Evolutionary conservation across 2,113 vertebrate genomes (phyloP), one percentile per base, ranked within the genome.

Genomic region (Rhynchopsitta pachyrhyncha): DNA sequence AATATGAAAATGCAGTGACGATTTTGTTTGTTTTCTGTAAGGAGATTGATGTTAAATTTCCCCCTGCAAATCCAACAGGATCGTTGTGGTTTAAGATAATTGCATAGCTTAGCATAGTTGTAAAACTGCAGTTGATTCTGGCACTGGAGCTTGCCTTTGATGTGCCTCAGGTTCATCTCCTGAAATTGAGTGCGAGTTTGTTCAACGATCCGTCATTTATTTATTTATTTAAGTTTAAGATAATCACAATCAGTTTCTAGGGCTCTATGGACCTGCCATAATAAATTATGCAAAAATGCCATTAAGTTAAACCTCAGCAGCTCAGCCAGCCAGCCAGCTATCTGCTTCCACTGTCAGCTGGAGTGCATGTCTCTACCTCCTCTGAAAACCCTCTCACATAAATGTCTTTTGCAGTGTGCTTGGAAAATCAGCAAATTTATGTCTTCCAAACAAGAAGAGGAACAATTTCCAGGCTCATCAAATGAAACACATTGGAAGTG

Each of bases 191-290:
- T 67, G 69, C n/a, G 67, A 63, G 68, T 90, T 90, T 82, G 76
- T 78, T 53, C 22, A 44, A 49, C 0, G 0, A 57, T 86, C 35
- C 44, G 28, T 83, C 33, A 70, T 33, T 86, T 94, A 90, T 96
- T 93, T 94, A 90, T 91, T 96, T 94, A 80, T 82, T 94, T 91
- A 74, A 52, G n/a, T 85, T 53, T 66, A 63, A 96, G 90, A 90
- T 27, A 44, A 80, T 85, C 62, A 80, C 63, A 49, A 82, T 82
- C 0, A 0, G 33, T 77, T 92, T 57, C 80, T 39, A 78, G 90
- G 83, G 29, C 50, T 73, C 77, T 47, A 4, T 62, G 50, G 73
- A 66, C 41, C 39, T 84, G 41, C 50, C 55, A 37, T 71, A 78
- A 88, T 78, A 94, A 88, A 86, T 96, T 77, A 93, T 92, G 35